Percentiles rank a stretch among this genome's conserved stretches.
These are phyloP conservation scores for Drosophila mettleri DNA, from an alignment of 2,888 invertebrate species.

Conservation along the genomic window DNA sequence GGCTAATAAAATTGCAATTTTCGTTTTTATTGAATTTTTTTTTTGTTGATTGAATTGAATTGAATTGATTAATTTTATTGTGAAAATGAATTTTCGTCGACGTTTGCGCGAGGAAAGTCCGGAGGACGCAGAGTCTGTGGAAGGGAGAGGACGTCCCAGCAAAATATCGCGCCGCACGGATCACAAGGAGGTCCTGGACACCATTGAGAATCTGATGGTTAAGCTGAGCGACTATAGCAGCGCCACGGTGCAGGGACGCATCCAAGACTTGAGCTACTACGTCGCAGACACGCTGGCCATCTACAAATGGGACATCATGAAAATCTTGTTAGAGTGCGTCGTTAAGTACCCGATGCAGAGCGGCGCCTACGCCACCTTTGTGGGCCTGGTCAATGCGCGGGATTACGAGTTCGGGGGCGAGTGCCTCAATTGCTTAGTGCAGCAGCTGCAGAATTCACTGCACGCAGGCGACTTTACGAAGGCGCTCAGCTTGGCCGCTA, in stretches of 20 bases:
- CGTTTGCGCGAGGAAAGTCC: constrained; percentile 18
- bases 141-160: neutral
- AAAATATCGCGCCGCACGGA: constrained; percentile 21
- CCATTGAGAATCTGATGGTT: constrained; percentile 27
- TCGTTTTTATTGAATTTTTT: neutral
- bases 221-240: constrained; percentile 95
- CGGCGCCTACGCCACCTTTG: constrained; percentile 97
- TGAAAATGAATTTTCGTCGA: constrained; percentile 27
- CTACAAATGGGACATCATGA: constrained; percentile 94
- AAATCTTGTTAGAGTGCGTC: constrained; percentile 96
- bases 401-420: constrained; percentile 99
- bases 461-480: constrained; percentile 95
- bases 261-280: constrained; percentile 96
- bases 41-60: neutral
- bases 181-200: constrained; percentile 6
- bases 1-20: neutral
- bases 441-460: constrained; percentile 94
- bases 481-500: constrained; percentile 94
- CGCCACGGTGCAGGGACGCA: constrained; percentile 96
- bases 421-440: constrained; percentile 96
- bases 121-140: neutral
- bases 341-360: constrained; percentile 98
- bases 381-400: constrained; percentile 97
- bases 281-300: constrained; percentile 95
- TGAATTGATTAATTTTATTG: neutral